phyloP scores from a whole-genome alignment of 2,888 invertebrate species.

The Pterostichus madidus region DNA sequence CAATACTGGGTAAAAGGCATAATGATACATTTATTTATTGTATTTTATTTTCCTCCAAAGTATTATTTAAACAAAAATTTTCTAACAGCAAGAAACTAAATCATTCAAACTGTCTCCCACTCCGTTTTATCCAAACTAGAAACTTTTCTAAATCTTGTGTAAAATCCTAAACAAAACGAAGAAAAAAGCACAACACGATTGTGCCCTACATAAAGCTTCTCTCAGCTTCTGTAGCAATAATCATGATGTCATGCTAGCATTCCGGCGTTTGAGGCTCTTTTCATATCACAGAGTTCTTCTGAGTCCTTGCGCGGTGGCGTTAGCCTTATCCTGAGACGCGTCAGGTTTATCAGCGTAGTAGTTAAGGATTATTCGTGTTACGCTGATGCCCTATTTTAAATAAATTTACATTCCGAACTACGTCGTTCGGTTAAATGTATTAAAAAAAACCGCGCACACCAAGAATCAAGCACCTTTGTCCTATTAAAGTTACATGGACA shows the following conservation, averaged over 20 bases:
- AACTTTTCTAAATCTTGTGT: constrained; percentile 41
- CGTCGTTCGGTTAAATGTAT: constrained; percentile 25
- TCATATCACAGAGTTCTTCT: background rate
- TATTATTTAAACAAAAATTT: constrained; percentile 33
- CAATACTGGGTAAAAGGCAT: too few species aligned
- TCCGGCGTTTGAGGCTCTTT: background rate
- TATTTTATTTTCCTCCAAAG: too few species aligned
- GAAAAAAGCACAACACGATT: constrained; percentile 27
- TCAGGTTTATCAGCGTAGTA: constrained; percentile 62
- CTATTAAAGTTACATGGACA: constrained; percentile 8
- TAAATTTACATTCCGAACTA: constrained; percentile 62
- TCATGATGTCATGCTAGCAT: constrained; percentile 23
- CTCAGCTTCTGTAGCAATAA: constrained; percentile 26
- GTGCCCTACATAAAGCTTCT: background rate
- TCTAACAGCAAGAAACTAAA: constrained; percentile 23
- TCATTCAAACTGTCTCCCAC: constrained; percentile 25
- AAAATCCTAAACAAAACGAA: constrained; percentile 44
- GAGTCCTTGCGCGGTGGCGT: background rate
- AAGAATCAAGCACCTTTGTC: constrained; percentile 17
- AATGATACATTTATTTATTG: too few species aligned
- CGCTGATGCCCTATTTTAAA: constrained; percentile 63
- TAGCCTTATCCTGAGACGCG: constrained; percentile 47
- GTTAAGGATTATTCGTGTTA: constrained; percentile 60
- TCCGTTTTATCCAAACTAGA: constrained; percentile 24
- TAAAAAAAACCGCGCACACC: constrained; percentile 12